These are phyloP conservation scores for Hydrotaea diabolus DNA, from an alignment of 2,888 invertebrate genomes.

Conservation along the genomic window DNA sequence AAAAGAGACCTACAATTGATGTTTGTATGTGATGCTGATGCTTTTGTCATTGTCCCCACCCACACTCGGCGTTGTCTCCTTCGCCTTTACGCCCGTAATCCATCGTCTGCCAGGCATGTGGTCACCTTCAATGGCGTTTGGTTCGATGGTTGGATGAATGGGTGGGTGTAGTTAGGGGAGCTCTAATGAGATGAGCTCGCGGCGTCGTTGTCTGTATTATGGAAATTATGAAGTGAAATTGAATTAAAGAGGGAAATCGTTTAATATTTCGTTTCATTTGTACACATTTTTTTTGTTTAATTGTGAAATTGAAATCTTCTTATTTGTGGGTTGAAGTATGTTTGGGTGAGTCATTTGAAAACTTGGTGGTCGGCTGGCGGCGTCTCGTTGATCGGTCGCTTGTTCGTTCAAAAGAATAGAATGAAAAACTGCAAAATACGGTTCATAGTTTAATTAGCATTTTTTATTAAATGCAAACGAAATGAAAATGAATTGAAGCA, in stretches of 20 bases:
- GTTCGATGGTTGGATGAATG: neutral
- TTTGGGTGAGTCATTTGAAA: constrained; percentile 49
- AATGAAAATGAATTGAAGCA: constrained; percentile 39
- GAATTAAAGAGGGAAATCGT: constrained; percentile 48
- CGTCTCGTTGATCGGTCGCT: too few species aligned
- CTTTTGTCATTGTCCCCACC: neutral
- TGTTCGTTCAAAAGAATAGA: neutral
- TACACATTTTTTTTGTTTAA: constrained; percentile 41
- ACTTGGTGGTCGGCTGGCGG: neutral
- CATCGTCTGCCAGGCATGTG: constrained; percentile 50
- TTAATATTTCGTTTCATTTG: neutral
- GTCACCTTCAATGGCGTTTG: constrained; percentile 60
- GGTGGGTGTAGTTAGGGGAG: constrained; percentile 47
- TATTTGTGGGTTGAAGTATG: constrained; percentile 21
- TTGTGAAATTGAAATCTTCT: constrained; percentile 30
- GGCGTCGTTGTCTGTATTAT: constrained; percentile 14
- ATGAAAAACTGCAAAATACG: constrained; percentile 33
- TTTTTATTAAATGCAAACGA: constrained; percentile 33
- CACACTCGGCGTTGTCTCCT: neutral
- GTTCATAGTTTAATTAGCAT: constrained; percentile 63
- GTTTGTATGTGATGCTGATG: constrained; percentile 47
- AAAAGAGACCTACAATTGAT: neutral
- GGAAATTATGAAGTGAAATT: constrained; percentile 50
- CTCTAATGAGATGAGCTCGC: constrained; percentile 21
- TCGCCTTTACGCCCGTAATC: neutral